A percentile compares a stretch with the other conserved stretches of the same genome.
phyloP scores from a whole-genome alignment of 1,140 invertebrate species.

The Danaus melanippus region DNA sequence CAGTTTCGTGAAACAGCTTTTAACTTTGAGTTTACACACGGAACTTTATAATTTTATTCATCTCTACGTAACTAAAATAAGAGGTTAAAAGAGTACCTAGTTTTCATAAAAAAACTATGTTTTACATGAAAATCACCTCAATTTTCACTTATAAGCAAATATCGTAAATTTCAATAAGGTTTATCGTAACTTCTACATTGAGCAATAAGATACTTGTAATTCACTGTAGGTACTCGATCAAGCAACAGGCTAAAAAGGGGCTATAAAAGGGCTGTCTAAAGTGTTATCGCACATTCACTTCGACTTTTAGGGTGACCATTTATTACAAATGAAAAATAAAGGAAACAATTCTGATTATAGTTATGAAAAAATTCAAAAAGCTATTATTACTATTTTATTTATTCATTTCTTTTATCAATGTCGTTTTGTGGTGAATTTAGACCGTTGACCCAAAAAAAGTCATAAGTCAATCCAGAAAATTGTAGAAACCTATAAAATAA shows the following conservation, averaged over 20 bases:
- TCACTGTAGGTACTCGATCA: neutral
- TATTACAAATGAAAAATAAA: too few species aligned
- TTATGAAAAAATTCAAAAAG: neutral
- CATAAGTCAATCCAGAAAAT: too few species aligned
- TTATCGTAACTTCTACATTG: neutral
- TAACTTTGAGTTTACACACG: too few species aligned
- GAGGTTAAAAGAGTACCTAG: too few species aligned
- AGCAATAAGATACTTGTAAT: too few species aligned
- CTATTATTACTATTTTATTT: too few species aligned
- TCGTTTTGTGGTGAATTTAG: neutral
- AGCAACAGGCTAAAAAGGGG: conserved; percentile 7
- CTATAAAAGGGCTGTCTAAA: neutral
- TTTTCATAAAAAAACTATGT: too few species aligned
- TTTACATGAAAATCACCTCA: neutral
- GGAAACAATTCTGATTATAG: neutral
- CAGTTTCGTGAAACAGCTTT: too few species aligned
- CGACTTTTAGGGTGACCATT: too few species aligned
- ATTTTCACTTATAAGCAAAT: conserved; percentile 2
- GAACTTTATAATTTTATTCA: too few species aligned
- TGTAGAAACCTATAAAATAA: too few species aligned
- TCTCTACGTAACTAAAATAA: too few species aligned
- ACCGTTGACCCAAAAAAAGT: neutral
- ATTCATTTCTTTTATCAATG: conserved; percentile 1
- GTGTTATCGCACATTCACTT: neutral
- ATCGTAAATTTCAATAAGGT: conserved; percentile 1